Evolutionary conservation across 2,888 invertebrate genomes (phyloP).

Genomic region (Oxycera nigricornis): DNA sequence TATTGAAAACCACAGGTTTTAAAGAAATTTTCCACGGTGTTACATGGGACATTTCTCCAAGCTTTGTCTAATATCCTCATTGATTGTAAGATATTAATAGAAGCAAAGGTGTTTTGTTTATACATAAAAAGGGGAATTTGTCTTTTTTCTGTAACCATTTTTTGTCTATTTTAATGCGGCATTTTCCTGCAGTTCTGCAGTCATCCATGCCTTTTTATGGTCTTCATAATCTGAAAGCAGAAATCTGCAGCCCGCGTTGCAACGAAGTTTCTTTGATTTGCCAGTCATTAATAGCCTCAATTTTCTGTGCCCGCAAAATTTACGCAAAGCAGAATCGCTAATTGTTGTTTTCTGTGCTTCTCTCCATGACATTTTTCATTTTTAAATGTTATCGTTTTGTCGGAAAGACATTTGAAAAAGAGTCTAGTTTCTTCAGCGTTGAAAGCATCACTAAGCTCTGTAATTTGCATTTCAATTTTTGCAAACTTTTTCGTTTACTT

Average conservation of each 20-base stretch:
- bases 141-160: too few relatives aligned
- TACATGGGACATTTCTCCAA: too few relatives aligned
- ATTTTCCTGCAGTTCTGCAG: background rate
- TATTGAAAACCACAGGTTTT: too few relatives aligned
- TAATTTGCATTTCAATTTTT: too few relatives aligned
- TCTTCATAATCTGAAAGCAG: conserved; percentile 50
- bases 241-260: conserved; percentile 53
- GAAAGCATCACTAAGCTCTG: conserved; percentile 50
- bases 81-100: too few relatives aligned
- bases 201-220: background rate
- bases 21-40: too few relatives aligned
- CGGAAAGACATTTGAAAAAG: conserved; percentile 52
- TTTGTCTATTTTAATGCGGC: too few relatives aligned
- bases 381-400: conserved; percentile 52
- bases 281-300: conserved; percentile 53
- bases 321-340: conserved; percentile 54
- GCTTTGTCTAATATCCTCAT: too few relatives aligned
- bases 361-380: conserved; percentile 53
- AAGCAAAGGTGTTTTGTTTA: too few relatives aligned
- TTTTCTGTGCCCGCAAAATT: conserved; percentile 55
- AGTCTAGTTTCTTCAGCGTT: conserved; percentile 52
- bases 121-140: too few relatives aligned
- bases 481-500: background rate
- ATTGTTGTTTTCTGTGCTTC: conserved; percentile 52
- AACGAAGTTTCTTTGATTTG: conserved; percentile 53